These are phyloP conservation scores for Cybosia mesomella DNA, from an alignment of 2,888 invertebrate genomes.

Conservation along the genomic window DNA sequence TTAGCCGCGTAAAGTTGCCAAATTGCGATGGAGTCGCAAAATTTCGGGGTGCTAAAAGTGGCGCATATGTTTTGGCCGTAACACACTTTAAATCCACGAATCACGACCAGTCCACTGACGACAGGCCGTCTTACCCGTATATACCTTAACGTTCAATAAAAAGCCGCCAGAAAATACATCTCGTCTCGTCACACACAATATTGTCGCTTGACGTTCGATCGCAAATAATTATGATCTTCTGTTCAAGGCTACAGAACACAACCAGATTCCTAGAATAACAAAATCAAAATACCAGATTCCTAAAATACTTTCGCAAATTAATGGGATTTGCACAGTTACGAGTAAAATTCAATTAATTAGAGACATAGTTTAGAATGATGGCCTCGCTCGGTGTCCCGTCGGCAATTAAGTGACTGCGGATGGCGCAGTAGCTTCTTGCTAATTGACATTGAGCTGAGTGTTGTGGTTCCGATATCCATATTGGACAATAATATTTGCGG, in stretches of 20 bases:
- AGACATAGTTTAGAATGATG: background rate
- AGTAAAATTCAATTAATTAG: slow-evolving; percentile 2
- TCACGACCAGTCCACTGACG: background rate
- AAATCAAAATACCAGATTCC: background rate
- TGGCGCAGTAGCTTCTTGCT: no score
- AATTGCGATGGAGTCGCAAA: background rate
- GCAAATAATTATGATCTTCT: background rate
- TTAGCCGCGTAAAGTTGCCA: background rate
- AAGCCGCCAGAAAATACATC: background rate
- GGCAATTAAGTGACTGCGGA: background rate
- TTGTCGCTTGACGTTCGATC: background rate
- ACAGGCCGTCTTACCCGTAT: background rate
- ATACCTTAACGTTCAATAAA: background rate
- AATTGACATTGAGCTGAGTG: background rate
- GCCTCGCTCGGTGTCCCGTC: background rate
- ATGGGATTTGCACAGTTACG: slow-evolving; percentile 1
- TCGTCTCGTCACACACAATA: background rate
- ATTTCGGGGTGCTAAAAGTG: background rate
- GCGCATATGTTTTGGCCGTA: background rate
- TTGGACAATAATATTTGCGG: background rate
- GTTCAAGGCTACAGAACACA: background rate
- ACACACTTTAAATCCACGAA: background rate
- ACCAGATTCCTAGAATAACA: background rate
- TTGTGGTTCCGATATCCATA: background rate
- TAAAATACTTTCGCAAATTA: slow-evolving; percentile 1